Evolutionary conservation across 2,797 vertebrate genomes (phyloP).

Genomic region (Numenius phaeopus): DNA sequence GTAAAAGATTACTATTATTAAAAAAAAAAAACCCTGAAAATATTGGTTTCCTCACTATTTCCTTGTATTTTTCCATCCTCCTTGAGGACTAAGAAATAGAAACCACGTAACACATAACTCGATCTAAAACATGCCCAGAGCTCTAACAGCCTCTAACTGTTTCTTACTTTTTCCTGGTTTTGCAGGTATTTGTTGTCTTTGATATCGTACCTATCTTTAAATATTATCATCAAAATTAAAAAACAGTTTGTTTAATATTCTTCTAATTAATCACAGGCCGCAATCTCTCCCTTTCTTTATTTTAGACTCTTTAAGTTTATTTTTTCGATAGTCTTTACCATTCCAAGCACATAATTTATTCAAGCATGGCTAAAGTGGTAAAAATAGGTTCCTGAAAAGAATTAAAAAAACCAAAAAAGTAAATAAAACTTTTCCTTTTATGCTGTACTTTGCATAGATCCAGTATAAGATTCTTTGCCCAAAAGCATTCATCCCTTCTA

Average conservation of each 20-base stretch:
- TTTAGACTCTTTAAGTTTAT: not conserved
- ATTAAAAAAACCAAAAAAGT: not conserved
- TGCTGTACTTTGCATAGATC: not conserved
- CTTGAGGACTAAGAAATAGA: not conserved
- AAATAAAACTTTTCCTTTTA: not conserved
- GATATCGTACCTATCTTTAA: not conserved
- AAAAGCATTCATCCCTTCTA: not conserved
- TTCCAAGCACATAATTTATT: not conserved
- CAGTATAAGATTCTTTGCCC: not conserved
- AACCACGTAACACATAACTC: not conserved
- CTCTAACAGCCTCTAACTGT: not conserved
- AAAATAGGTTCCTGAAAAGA: not conserved
- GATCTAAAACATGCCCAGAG: not conserved
- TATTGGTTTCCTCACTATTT: not conserved
- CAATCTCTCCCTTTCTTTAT: not conserved
- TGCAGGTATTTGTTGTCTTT: not conserved
- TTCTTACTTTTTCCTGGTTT: not conserved
- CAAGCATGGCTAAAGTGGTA: not conserved
- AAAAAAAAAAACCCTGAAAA: not conserved
- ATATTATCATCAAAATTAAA: not conserved
- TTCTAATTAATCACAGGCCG: not conserved
- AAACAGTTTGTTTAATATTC: not conserved
- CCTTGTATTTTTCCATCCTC: not conserved
- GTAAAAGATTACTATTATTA: not conserved
- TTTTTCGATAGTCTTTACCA: not conserved